Evolutionary conservation across 2,113 vertebrate species (phyloP).

Genomic region (chimpanzee (Pan troglodytes)): NHGRI_mPanTro3-v2.1_pri NC_072407.2:135207001-135207500

Average conservation of each 20-base stretch:
- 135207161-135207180: constrained; percentile 1
- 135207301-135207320: neutral
- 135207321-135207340: neutral
- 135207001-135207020: constrained; percentile 45
- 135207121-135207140: neutral
- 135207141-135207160: neutral
- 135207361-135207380: neutral
- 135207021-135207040: constrained; percentile 68
- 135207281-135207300: neutral
- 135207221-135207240: neutral
- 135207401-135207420: neutral
- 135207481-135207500: neutral
- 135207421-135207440: neutral
- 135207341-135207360: neutral
- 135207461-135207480: neutral
- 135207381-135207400: neutral
- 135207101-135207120: neutral
- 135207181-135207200: neutral
- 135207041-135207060: constrained; percentile 58
- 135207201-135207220: neutral
- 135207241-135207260: neutral
- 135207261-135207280: neutral
- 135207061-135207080: constrained; percentile 33
- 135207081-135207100: constrained; percentile 40
- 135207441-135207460: neutral